Conservation (phyloP, 2,113 vertebrate species). For the Phalacrocorax carbo region DNA sequence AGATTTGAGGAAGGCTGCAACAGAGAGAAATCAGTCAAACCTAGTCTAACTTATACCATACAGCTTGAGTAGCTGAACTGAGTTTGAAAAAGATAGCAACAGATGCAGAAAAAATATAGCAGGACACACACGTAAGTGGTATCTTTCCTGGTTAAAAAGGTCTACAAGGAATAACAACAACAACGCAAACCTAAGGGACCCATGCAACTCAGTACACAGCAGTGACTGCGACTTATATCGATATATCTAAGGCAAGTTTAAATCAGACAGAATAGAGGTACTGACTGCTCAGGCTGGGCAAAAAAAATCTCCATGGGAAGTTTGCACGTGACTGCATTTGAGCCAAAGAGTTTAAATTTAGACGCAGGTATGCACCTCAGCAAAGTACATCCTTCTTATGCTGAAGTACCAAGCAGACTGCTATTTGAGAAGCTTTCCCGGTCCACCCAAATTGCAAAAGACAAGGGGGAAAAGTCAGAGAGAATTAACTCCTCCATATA, state of each 20-base stretch:
- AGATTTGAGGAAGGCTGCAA: neutral
- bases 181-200: neutral
- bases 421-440: neutral
- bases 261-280: neutral
- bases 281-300: neutral
- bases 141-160: neutral
- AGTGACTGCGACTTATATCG: neutral
- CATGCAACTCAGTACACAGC: neutral
- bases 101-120: neutral
- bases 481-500: neutral
- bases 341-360: neutral
- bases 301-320: neutral
- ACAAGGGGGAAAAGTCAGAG: neutral
- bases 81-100: neutral
- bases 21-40: neutral
- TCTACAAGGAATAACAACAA: neutral
- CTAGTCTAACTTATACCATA: neutral
- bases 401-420: neutral
- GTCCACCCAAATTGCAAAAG: neutral
- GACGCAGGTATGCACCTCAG: neutral
- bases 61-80: neutral
- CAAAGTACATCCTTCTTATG: neutral
- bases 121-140: accelerated
- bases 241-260: neutral
- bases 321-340: neutral